Evolutionary conservation across 2,113 vertebrate genomes (phyloP), one percentile per base, ranked within the genome.

Genomic region (Salvelinus sp.): DNA sequence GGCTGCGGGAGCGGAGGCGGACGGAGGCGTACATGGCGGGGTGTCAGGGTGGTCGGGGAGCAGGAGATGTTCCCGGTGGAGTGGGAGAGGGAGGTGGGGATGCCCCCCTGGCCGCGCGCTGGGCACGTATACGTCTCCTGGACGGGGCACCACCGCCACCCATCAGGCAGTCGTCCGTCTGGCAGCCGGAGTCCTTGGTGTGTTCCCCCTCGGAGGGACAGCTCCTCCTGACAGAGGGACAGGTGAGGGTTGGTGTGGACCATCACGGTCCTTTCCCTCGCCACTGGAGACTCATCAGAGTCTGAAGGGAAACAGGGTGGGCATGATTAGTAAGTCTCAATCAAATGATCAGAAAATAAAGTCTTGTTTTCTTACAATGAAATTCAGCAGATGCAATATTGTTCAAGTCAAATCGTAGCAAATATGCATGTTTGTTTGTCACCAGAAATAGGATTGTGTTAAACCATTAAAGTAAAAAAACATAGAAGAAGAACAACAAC

Each of bases 231-330:
- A 88, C 90, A 93, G 78, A 93, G 86, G 64, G 93, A 93, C 88
- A 96, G 94, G 86, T 98, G 95, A 14, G 95, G 94, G 85, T 98
- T 97, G 86, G 95, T 90, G 71, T 98, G 97, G 90, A 97, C 93
- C 80, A 97, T 96, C 89, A 97, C 94, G 83, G 96, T 98, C 88
- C 98, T 95, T 84, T 99, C 98, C 91, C 96, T 95, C 18, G 97
- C 97, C 90, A 98, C 97, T 0, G 98, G 96, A 1, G 97, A 99
- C 92, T 98, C 98, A 33, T 99, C 97, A 70, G 98, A 99, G 93
- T 98, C 98, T 95, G 91, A 30, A 28, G 82, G 66, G 74, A 58
- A 48, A 80, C 63, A 76, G 2, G 3, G 77, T 38, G 4, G 44
- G 54, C 14, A 22, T 13, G 47, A 5, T 71, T 67, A 50, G 60